A percentile compares a stretch with the other conserved stretches of the same genome.
Evolutionary conservation across 2,113 vertebrate species (phyloP).

Genomic region (Myiopsitta monachus): DNA sequence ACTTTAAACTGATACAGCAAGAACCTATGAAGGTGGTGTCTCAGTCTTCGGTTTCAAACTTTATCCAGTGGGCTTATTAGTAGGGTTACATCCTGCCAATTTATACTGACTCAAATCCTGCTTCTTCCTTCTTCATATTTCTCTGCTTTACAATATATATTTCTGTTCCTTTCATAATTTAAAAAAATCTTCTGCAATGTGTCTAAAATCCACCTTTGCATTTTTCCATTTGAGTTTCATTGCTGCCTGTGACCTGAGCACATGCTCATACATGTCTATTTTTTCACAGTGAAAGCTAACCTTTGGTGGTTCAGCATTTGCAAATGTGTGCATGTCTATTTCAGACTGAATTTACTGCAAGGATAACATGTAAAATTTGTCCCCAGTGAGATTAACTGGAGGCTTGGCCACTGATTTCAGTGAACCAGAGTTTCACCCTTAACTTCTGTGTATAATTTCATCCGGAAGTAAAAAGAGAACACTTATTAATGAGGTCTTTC

Average conservation of each 20-base stretch:
- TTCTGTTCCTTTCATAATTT: not conserved
- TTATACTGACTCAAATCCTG: not conserved
- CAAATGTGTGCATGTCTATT: not conserved
- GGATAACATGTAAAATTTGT: not conserved
- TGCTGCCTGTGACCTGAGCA: not conserved
- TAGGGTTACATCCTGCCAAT: not conserved
- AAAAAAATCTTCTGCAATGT: not conserved
- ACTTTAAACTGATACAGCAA: not conserved
- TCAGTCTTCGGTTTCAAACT: not conserved
- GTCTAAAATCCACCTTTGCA: not conserved
- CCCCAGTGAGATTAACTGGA: not conserved
- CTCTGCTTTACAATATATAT: not conserved
- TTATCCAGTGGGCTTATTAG: not conserved
- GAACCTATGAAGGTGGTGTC: not conserved
- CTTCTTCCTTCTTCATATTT: not conserved
- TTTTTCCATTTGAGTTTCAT: not conserved
- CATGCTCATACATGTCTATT: not conserved
- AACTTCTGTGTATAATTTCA: not conserved
- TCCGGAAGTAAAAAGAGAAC: not conserved
- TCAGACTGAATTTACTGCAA: not conserved
- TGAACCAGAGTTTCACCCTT: not conserved
- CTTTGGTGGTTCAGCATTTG: not conserved
- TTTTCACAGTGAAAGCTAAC: not conserved
- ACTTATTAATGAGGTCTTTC: not conserved
- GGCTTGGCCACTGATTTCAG: not conserved